Percentiles rank a stretch among this genome's conserved stretches.
phyloP scores from a whole-genome alignment of 2,888 invertebrate genomes.

The Drepana falcataria region DNA sequence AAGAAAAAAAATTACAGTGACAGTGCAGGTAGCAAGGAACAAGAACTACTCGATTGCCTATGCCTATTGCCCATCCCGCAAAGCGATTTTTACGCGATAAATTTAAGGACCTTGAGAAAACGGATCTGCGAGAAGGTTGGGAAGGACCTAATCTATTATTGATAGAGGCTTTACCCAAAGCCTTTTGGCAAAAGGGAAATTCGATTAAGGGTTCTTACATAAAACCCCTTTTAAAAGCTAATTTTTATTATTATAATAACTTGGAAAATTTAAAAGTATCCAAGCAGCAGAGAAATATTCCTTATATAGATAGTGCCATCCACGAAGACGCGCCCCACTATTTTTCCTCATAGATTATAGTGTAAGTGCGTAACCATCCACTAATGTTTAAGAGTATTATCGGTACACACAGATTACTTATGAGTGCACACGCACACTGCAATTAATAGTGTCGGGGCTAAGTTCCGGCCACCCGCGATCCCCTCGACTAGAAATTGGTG shows the following conservation, averaged over 20 bases:
- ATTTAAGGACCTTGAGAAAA: slow-evolving; percentile 42
- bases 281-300: slow-evolving; percentile 8
- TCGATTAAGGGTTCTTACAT: slow-evolving; percentile 30
- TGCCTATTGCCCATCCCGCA: slow-evolving; percentile 31
- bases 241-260: no score
- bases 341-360: no score
- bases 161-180: slow-evolving; percentile 38
- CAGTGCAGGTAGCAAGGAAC: slow-evolving; percentile 20
- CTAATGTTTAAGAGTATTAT: no score
- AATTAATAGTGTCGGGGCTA: no score
- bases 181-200: slow-evolving; percentile 28
- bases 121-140: slow-evolving; percentile 37
- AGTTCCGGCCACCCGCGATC: no score
- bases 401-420: no score
- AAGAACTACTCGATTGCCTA: slow-evolving; percentile 14
- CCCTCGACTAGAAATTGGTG: no score
- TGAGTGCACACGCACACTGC: no score
- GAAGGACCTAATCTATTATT: slow-evolving; percentile 51
- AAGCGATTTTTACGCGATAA: slow-evolving; percentile 38
- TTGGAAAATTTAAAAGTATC: no score
- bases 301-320: no score
- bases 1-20: slow-evolving; percentile 24
- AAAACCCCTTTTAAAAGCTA: slow-evolving; percentile 20
- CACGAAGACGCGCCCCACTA: no score
- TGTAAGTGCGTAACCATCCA: no score